Base-by-base conservation (phyloP, 2,797 vertebrate species). In the Choloepus didactylus region DNA sequence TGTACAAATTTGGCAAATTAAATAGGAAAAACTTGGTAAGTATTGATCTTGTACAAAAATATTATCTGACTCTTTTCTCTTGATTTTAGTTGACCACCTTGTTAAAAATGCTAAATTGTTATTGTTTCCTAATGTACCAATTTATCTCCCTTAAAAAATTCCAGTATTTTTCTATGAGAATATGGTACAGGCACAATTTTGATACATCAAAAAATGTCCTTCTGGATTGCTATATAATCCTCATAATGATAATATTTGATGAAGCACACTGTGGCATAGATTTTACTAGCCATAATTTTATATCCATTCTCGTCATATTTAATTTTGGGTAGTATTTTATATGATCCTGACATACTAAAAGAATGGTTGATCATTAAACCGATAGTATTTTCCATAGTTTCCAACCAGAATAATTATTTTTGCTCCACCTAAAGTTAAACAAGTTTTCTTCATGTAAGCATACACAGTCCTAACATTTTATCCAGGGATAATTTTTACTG, bases 391-490 rank as follows among this genome's bases (percentile, higher is more conserved):
- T 81, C 27, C 16, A 67, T 56, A 29, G 18, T 41, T 69, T 62
- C 76, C 5, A 84, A 9, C 1, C 25, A 59, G 41, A 59, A n/a
- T 38, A 86, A 41, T 79, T 49, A 66, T 35, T 87, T 91, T 87
- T 81, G 62, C 5, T 15, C 27, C 5, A 35, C 56, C 19, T 83
- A 25, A 41, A 56, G 15, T 54, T 91, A 56, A 91, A 67, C 12
- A 69, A 64, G 3, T 72, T 87, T 96, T 82, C 6, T 38, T 54
- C 54, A 84, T 1, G 2, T 29, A 62, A 67, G 7, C 14, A 64
- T 35, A 80, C 46, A 69, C 84, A 89, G 49, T 38, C 67, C 95
- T 79, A 82, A 18, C 35, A 89, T 73, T 94, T 89, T 67, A 82
- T 85, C 29, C 41, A 95, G 21, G 1, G 38, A 73, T 70, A 60